Evolutionary conservation across 2,888 invertebrate genomes (phyloP), one percentile per base, ranked within the genome.

Genomic region (Ceraclea dissimilis): DNA sequence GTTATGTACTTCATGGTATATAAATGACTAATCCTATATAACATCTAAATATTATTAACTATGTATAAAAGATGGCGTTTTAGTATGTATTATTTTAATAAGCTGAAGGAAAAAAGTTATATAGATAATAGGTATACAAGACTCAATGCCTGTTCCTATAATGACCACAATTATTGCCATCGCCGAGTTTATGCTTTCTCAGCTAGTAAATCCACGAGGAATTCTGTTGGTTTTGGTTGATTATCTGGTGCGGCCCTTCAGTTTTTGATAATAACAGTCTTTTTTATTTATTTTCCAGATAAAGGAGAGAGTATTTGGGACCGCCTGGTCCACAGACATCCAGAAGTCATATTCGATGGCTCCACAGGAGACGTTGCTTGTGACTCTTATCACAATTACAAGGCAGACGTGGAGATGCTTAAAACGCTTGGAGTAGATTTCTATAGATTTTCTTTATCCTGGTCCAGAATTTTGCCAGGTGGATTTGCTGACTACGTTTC

Each of bases 381-480:
- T 31, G 82, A 87, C 66, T 84, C 83, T 11, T 86, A 84, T 67
- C 75, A 83, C 65, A 76, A 73, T 51, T 83, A 79, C 66, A 70
- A 75, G 63, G 75, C 80, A 22, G 80, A 80, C 61, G 70, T 80
- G 0, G 66, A 71, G 57, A 67, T 76, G 50, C 65, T 76, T 54
- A 69, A 68, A 44, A 70, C 76, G 44, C 65, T 80, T 0, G 73
- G 74, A 4, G 65, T 81, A 0, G 66, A 80, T 57, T 78, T 76
- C 64, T 82, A 82, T 64, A 68, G 79, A 39, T 82, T 83, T 67
- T 83, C 82, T 2, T 67, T 83, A 43, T 78, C 84, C 0, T 87
- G 86, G 87, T 63, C 82, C 0, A 71, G 87, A 53, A 72, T 87
- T 8, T 67, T 86, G n/a, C 84, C 86, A 0, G 75, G 74, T 44